Base-by-base conservation (phyloP, 2,888 invertebrate species). In the Drosophila demipolita region DNA sequence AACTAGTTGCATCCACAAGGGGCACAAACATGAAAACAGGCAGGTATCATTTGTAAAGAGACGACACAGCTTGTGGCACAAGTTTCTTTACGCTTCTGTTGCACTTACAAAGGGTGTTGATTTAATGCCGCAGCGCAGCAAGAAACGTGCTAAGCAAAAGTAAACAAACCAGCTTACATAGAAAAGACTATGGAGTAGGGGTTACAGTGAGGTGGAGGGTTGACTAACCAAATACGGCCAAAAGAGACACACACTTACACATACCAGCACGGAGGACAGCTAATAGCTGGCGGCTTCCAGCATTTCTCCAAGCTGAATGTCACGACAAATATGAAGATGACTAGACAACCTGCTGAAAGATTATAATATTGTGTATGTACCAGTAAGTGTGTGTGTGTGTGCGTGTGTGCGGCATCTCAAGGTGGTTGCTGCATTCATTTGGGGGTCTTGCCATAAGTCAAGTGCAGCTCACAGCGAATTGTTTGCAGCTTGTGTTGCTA, bases 371-470 rank as follows among this genome's bases (percentile, higher is more conserved):
- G 60, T 32, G 20, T 23, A 45, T 23, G 7, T 1, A 3, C 3
- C 3, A 23, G 15, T 1, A 5, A 6, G 7, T 17, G 42, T 42
- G 42, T 6, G n/a, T 7, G 20, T 3, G 6, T 3, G 20, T 49
- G 40, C 6, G 38, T 32, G 35, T 55, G 45, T 61, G 58, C 58
- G 42, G 65, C 55, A 58, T 62, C 80, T 75, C 64, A 72, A 78
- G 80, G 80, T 67, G 55, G 66, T 54, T 64, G 62, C 42, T 59
- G 75, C 61, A 78, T 69, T 69, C 77, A 66, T 66, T 61, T 54
- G 59, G 52, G 32, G 66, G 63, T 57, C 80, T 87, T 68, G 81
- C 60, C 70, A 71, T 68, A 83, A 81, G 82, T 82, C 88, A 88
- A 85, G 86, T 85, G 82, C 80, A 68, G 59, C 72, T 62, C 53